Percentiles rank a stretch among this genome's conserved stretches.
These are phyloP conservation scores for Bubo bubo DNA, from an alignment of 2,113 vertebrate species.

Conservation along the genomic window DNA sequence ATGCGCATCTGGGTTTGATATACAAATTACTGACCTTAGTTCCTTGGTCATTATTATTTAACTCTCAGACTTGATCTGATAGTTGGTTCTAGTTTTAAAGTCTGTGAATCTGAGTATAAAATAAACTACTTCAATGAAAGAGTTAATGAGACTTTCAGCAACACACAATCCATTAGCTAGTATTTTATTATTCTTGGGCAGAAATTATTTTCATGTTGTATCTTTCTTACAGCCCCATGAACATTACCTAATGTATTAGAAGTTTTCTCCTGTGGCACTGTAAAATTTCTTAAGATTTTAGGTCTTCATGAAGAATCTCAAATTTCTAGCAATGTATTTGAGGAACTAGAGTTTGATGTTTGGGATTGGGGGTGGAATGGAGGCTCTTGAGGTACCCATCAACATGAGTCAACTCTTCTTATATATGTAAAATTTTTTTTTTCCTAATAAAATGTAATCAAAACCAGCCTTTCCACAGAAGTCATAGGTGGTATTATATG, in stretches of 20 bases:
- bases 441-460: neutral
- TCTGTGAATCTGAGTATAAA: neutral
- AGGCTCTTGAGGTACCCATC: neutral
- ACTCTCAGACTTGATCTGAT: neutral
- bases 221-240: neutral
- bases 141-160: neutral
- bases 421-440: neutral
- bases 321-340: neutral
- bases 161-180: neutral
- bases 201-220: neutral
- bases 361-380: neutral
- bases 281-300: neutral
- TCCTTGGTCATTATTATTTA: neutral
- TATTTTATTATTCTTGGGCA: neutral
- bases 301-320: neutral
- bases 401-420: neutral
- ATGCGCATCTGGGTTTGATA: neutral
- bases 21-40: neutral
- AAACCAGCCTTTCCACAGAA: neutral
- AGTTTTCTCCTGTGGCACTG: neutral
- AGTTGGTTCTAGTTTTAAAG: neutral
- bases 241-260: neutral
- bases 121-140: neutral
- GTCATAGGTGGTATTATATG: neutral
- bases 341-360: neutral